A percentile compares a stretch with the other conserved stretches of the same genome.
phyloP scores from a whole-genome alignment of 1,140 invertebrate species.

The Sycophila sp. region DNA sequence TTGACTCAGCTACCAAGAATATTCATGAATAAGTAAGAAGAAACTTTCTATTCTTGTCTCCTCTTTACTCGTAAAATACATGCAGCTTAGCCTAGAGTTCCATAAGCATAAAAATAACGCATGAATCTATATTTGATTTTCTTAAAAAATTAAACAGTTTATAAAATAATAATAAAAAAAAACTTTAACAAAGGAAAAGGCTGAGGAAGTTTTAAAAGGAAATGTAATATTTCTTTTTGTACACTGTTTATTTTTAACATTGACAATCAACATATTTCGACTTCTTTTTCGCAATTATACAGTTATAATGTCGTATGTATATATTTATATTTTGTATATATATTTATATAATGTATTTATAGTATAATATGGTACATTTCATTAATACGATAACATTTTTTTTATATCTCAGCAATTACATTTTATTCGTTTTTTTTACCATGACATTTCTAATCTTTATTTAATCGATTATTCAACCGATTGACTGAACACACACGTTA shows the following conservation, averaged over 20 bases:
- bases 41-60: conserved; percentile 54
- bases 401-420: conserved; percentile 24
- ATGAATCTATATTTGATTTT: conserved; percentile 19
- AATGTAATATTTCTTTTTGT: conserved; percentile 51
- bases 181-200: neutral
- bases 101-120: conserved; percentile 4
- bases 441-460: conserved; percentile 21
- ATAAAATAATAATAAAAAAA: neutral
- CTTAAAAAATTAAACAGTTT: neutral
- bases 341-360: conserved; percentile 40
- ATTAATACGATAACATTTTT: conserved; percentile 24
- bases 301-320: conserved; percentile 52
- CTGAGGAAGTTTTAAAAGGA: conserved; percentile 9
- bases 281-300: conserved; percentile 59
- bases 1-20: conserved; percentile 55
- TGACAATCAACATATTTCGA: conserved; percentile 62
- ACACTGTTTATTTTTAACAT: conserved; percentile 67
- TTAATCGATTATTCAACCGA: neutral
- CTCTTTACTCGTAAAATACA: neutral
- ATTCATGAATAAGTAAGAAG: conserved; percentile 61
- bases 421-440: conserved; percentile 29
- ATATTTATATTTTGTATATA: conserved; percentile 51
- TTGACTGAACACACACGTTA: neutral
- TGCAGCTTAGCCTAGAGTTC: conserved; percentile 6
- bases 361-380: conserved; percentile 57